Conservation (phyloP, 2,797 vertebrate species). For the Sebastolobus alascanus region DNA sequence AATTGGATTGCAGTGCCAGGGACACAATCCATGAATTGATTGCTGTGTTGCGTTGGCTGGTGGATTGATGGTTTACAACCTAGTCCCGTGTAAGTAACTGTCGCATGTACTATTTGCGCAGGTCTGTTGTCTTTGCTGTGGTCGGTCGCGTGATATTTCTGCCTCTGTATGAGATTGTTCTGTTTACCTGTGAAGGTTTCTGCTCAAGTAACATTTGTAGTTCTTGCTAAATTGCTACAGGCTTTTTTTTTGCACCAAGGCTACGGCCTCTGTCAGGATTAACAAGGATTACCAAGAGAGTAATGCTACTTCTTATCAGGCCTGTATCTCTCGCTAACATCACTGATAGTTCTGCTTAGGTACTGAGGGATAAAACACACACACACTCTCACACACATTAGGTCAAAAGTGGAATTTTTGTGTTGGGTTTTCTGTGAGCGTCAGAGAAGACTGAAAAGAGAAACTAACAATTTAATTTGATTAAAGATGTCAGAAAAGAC, state of each 20-base stretch:
- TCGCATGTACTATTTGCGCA: neutral
- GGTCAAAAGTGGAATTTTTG: slow-evolving; percentile 31
- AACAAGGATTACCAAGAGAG: slow-evolving; percentile 81
- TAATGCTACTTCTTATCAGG: slow-evolving; percentile 81
- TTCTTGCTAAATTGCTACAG: slow-evolving; percentile 25
- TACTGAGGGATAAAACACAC: slow-evolving; percentile 34
- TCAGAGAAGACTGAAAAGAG: neutral
- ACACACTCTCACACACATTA: slow-evolving; percentile 13
- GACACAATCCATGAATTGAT: slow-evolving; percentile 68
- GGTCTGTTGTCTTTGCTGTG: slow-evolving; percentile 12
- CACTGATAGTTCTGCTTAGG: slow-evolving; percentile 53
- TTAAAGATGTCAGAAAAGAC: slow-evolving; percentile 3
- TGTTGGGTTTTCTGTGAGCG: slow-evolving; percentile 4
- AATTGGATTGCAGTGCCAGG: slow-evolving; percentile 69
- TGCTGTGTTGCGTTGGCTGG: slow-evolving; percentile 42
- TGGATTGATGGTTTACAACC: slow-evolving; percentile 41
- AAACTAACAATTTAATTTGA: neutral
- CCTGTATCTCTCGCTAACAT: slow-evolving; percentile 65
- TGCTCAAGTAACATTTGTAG: slow-evolving; percentile 55
- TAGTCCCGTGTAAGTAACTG: slow-evolving; percentile 19
- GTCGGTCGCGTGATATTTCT: neutral
- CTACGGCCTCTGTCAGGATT: slow-evolving; percentile 77
- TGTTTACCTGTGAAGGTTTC: slow-evolving; percentile 44
- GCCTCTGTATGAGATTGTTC: slow-evolving; percentile 11
- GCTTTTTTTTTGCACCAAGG: slow-evolving; percentile 52